These are phyloP conservation scores for Aeoliscus strigatus DNA, from an alignment of 2,797 vertebrate species.

Conservation along the genomic window DNA sequence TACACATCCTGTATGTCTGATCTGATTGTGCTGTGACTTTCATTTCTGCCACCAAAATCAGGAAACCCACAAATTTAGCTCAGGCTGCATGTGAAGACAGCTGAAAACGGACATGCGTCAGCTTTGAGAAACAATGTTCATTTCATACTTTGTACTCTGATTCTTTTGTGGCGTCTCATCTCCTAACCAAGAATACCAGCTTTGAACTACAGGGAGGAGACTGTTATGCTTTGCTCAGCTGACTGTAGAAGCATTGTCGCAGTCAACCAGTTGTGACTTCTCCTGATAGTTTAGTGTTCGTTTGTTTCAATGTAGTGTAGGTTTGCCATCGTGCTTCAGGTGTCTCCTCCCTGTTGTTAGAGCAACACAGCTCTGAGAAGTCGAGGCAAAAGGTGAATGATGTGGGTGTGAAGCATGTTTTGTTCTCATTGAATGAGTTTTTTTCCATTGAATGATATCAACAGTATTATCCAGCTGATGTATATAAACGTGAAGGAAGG, in stretches of 20 bases:
- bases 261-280: slow-evolving; percentile 7
- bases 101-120: slow-evolving; percentile 59
- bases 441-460: slow-evolving; percentile 21
- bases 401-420: slow-evolving; percentile 17
- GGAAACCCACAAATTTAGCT: slow-evolving; percentile 60
- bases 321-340: slow-evolving; percentile 26
- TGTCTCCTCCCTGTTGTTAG: slow-evolving; percentile 33
- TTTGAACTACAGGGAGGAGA: slow-evolving; percentile 21
- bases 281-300: slow-evolving; percentile 5
- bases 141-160: slow-evolving; percentile 30
- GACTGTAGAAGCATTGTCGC: slow-evolving; percentile 1
- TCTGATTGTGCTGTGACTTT: slow-evolving; percentile 46
- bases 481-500: slow-evolving; percentile 14
- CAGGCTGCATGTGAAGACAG: slow-evolving; percentile 14
- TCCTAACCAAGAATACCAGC: slow-evolving; percentile 7
- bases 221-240: slow-evolving; percentile 13
- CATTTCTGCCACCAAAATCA: slow-evolving; percentile 48
- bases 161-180: slow-evolving; percentile 8
- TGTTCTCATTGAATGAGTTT: slow-evolving; percentile 18
- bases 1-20: slow-evolving; percentile 38
- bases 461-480: slow-evolving; percentile 32
- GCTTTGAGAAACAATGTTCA: slow-evolving; percentile 33
- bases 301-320: no score
- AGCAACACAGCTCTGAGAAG: slow-evolving; percentile 9
- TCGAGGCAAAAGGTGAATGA: slow-evolving; percentile 13